Evolutionary conservation across 2,113 vertebrate species (phyloP), one percentile per base, ranked within the genome.

Genomic region (Anoura caudifer): DNA sequence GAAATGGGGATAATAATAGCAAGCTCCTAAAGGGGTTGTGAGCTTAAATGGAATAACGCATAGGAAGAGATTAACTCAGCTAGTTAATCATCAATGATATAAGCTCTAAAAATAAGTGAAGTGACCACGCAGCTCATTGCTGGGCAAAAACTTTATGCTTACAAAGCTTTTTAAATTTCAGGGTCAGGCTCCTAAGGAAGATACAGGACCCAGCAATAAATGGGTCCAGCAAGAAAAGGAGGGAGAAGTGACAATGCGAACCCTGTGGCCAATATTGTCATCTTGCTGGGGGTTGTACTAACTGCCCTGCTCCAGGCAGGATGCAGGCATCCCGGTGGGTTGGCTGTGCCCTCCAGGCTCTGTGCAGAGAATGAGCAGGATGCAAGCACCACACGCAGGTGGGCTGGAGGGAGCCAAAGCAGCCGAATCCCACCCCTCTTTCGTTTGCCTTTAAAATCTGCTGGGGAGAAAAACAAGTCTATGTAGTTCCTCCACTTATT

Each of bases 291-390:
- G 85, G 3, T 15, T 85, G 1, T 4, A 12, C 47, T 17, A 26
- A 61, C 59, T 28, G 70, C 41, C 16, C 31, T 4, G 22, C 36
- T 33, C 38, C 20, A 47, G 79, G 36, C 3, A 45, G 70, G 63
- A 63, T 3, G 0, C n/a, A 11, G 73, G 0, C 43, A 38, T 59
- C 12, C 65, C 5, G 24, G 19, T 0, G 36, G 43, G 2, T 22
- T 70, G 82, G 24, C 43, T 43, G 13, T 20, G 10, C 72, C 20
- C 26, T 59, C 31, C 36, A 22, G 59, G 16, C 15, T 70, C 26
- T 6, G 45, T 16, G 15, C 15, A 67, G 45, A 19, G 47, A 61
- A 41, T 2, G 28, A 33, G 13, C 2, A 56, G 77, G 41, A 31
- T 54, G 88, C 14, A 52, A 73, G 24, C 50, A 26, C 28, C 12